Base-by-base conservation (phyloP, 1,140 invertebrate genomes). In the Atta colombica region DNA sequence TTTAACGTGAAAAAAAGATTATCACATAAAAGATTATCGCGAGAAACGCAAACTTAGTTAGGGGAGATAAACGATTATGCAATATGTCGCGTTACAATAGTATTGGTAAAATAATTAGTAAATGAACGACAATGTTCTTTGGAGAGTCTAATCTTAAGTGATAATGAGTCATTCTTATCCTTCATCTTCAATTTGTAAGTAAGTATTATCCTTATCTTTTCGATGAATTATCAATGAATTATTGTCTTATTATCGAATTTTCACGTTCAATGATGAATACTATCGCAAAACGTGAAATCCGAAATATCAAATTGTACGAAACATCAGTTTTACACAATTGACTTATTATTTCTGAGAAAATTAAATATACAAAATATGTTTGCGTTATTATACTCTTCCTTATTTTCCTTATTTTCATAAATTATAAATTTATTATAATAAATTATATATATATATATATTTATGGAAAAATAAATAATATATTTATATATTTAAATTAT, bases 111-210 rank as follows among this genome's bases (percentile, higher is more conserved):
- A 31, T 31, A 39, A 72, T 88, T 55, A 77, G 16, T 28, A 25
- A 65, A 14, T 28, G 28, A 25, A 51, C 4, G 82, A 81, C 53
- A 69, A 81, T 45, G 14, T 61, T 31, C 25, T 75, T 14, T 45
- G 21, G 14, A 82, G 53, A 45, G 10, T 61, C 68, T 71, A 82
- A 72, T 82, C 77, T 39, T 16, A 21, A 74, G 14, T 14, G 80
- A 75, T 84, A 75, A 45, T n/a, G 28, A 71, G 45, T 16, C 18
- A 58, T 12, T 12, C 51, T 87, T 66, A 72, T 61, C 53, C 85
- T 91, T 91, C 81, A 5, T 63, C 51, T n/a, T 65, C 6, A 7
- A 87, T 88, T 86, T 39, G 3, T 49, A 60, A 39, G 14, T 45
- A 31, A 35, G 55, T 87, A 85, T 78, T 80, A 58, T 12, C 31